A percentile compares a stretch with the other conserved stretches of the same genome.
These are phyloP conservation scores for Aspidapion aeneum DNA, from an alignment of 2,888 invertebrate species.

Conservation along the genomic window DNA sequence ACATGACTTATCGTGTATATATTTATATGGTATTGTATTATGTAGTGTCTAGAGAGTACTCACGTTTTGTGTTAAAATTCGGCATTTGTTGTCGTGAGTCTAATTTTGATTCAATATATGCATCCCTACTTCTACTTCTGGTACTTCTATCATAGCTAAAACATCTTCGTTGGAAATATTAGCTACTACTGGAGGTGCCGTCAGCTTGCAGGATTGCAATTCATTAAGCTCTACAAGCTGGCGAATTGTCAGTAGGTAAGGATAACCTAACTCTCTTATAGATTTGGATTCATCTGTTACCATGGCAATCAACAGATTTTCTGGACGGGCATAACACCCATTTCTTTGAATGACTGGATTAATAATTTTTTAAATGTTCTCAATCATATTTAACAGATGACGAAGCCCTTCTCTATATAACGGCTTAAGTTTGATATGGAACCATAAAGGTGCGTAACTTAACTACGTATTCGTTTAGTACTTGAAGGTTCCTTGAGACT, in stretches of 20 bases:
- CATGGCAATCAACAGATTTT: constrained; percentile 6
- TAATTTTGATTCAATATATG: background rate
- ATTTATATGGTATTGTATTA: too few relatives aligned
- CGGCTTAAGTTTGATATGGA: background rate
- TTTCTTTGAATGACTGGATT: constrained; percentile 3
- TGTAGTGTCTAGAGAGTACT: constrained; percentile 1
- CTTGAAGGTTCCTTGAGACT: background rate
- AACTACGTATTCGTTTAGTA: background rate
- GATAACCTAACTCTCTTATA: constrained; percentile 20
- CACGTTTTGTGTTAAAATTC: constrained; percentile 1
- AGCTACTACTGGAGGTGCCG: background rate
- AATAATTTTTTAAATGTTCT: background rate
- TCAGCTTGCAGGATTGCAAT: background rate
- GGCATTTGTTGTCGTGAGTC: constrained; percentile 4
- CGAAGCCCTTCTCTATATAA: background rate
- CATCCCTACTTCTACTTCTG: background rate
- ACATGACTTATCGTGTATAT: background rate
- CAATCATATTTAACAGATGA: constrained; percentile 2
- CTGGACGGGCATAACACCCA: constrained; percentile 2
- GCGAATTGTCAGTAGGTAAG: constrained; percentile 5
- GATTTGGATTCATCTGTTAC: constrained; percentile 6
- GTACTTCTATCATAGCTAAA: constrained; percentile 1
- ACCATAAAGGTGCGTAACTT: background rate
- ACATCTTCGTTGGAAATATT: constrained; percentile 4
- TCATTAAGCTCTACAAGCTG: constrained; percentile 2